Evolutionary conservation across 2,888 invertebrate genomes (phyloP).

Genomic region (Onthophagus sagittarius): DNA sequence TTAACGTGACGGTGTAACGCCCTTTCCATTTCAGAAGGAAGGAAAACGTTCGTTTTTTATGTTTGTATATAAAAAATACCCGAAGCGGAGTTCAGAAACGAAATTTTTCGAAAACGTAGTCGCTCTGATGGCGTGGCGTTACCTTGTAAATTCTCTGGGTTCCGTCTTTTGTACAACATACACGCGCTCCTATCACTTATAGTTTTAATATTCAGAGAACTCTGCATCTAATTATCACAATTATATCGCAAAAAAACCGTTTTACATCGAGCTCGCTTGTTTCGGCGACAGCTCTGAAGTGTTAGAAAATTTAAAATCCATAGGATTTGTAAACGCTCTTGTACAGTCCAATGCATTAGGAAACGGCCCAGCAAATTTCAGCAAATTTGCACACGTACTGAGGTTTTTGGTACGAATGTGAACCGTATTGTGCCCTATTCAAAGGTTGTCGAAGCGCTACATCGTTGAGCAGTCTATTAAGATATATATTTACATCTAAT

Average conservation of each 20-base stretch:
- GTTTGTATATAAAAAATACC: slow-evolving; percentile 7
- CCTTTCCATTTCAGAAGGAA: not conserved
- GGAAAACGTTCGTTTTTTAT: not conserved
- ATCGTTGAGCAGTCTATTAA: slow-evolving; percentile 18
- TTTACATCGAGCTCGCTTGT: slow-evolving; percentile 2
- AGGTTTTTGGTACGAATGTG: not conserved
- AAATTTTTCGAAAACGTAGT: slow-evolving; percentile 7
- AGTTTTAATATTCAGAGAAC: slow-evolving; percentile 19
- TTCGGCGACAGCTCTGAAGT: not conserved
- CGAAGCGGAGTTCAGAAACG: slow-evolving; percentile 6
- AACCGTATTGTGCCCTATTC: slow-evolving; percentile 5
- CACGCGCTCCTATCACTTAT: slow-evolving; percentile 16
- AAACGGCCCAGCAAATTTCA: not conserved
- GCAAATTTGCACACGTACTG: not conserved
- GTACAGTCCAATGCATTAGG: slow-evolving; percentile 17
- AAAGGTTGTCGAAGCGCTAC: slow-evolving; percentile 16
- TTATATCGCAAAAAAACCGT: slow-evolving; percentile 17
- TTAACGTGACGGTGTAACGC: not conserved
- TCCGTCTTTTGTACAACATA: slow-evolving; percentile 15
- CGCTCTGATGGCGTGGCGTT: not conserved
- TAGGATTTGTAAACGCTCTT: slow-evolving; percentile 14
- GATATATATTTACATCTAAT: slow-evolving; percentile 15
- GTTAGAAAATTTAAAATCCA: slow-evolving; percentile 18
- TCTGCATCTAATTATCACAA: slow-evolving; percentile 22
- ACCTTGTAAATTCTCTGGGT: not conserved